Evolutionary conservation across 2,888 invertebrate species (phyloP), one percentile per base, ranked within the genome.

Genomic region (Empis stercorea): DNA sequence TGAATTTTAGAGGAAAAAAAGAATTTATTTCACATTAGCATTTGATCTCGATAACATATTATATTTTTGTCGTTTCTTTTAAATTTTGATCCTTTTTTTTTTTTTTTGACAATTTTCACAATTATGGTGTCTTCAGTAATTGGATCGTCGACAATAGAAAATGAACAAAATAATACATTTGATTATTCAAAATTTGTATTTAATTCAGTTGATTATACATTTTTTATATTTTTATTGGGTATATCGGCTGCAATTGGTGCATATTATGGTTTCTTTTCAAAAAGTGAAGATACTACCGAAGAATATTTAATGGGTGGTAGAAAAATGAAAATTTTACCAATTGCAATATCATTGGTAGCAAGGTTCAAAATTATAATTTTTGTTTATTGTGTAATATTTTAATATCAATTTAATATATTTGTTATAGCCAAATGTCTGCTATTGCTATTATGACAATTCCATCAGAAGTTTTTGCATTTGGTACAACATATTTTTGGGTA

Each of bases 341-440:
- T 80, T 46, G 73, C 79, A 13, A 73, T 80, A 59, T 79, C 79
- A 0, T 62, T 81, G n/a, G 68, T 80, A 49, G 79, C 80, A 36
- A 65, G 23, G 23, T 27, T 20, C 5, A n/a, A 20, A n/a, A n/a
- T n/a, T n/a, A n/a, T n/a, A 20, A 20, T 20, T 27, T 27, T 27
- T 2, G 34, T 34, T 34, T 32, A 3, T 32, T 32, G 3, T n/a
- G 34, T 6, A 13, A 4, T 34, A 34, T n/a, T 32, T 34, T 32
- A 32, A 6, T 32, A 13, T 32, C n/a, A 13, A 32, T 13, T 34
- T 34, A n/a, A n/a, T n/a, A n/a, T 34, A 13, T 3, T 32, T 32
- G 9, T 32, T 5, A n/a, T n/a, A 34, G 74, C 51, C 74, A 74
- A 55, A 63, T 76, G 53, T 75, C 75, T 0, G 75, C 73, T n/a